These are phyloP conservation scores for Aethes cnicana DNA, from an alignment of 2,888 invertebrate species.

Conservation along the genomic window DNA sequence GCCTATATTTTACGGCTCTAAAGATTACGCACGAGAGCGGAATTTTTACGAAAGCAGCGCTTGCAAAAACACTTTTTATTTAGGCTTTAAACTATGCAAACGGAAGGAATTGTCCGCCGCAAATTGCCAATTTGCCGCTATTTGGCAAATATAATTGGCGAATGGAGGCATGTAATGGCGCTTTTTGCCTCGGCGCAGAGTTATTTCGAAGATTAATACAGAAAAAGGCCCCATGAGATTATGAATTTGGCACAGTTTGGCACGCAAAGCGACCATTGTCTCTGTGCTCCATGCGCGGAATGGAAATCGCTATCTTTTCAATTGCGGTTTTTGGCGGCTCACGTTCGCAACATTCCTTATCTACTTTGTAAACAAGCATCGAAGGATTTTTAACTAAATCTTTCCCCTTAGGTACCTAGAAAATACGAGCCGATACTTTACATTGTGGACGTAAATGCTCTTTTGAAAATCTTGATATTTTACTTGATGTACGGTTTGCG, in stretches of 20 bases:
- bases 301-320: neutral
- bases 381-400: no score
- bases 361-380: no score
- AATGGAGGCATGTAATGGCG: constrained; percentile 55
- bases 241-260: constrained; percentile 71
- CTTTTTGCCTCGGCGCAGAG: constrained; percentile 54
- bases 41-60: constrained; percentile 2
- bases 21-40: constrained; percentile 3
- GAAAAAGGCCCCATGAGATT: constrained; percentile 61
- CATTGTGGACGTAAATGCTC: no score
- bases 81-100: constrained; percentile 55
- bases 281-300: constrained; percentile 1
- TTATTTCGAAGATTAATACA: constrained; percentile 67
- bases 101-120: constrained; percentile 63
- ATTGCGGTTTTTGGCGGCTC: neutral
- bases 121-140: constrained; percentile 72
- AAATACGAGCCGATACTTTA: no score
- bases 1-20: constrained; percentile 7
- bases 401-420: no score
- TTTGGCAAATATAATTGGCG: constrained; percentile 61
- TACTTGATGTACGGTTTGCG: no score
- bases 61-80: constrained; percentile 25
- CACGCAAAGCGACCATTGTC: constrained; percentile 40
- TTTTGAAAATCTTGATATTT: no score
- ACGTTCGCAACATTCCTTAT: no score